phyloP scores from a whole-genome alignment of 2,797 vertebrate species.

The Cyprinella venusta region DNA sequence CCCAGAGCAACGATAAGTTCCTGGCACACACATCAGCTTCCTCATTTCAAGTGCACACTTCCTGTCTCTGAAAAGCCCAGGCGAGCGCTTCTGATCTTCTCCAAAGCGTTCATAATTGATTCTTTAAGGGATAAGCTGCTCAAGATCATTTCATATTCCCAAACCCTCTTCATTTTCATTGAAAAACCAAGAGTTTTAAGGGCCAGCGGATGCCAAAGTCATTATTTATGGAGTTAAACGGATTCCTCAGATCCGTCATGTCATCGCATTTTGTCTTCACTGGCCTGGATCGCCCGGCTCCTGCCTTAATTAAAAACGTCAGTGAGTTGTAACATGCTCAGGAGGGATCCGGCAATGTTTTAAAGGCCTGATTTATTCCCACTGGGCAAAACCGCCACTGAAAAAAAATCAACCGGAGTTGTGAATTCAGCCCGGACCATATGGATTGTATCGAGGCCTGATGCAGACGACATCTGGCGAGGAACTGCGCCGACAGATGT shows the following conservation, averaged over 20 bases:
- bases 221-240: conserved; percentile 18
- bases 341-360: conserved; percentile 41
- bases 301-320: conserved; percentile 29
- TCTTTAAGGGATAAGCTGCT: conserved; percentile 68
- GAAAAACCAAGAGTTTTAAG: conserved; percentile 21
- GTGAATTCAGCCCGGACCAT: neutral
- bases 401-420: conserved; percentile 23
- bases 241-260: conserved; percentile 24
- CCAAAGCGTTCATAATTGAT: conserved; percentile 75
- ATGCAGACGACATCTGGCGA: conserved; percentile 19
- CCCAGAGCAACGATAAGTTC: conserved; percentile 34
- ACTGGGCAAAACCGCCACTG: conserved; percentile 23
- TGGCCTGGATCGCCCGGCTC: neutral
- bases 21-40: conserved; percentile 16
- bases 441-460: neutral
- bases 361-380: conserved; percentile 42
- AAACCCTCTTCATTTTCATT: conserved; percentile 14
- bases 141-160: conserved; percentile 48
- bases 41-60: conserved; percentile 24
- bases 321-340: neutral
- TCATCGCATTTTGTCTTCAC: conserved; percentile 1
- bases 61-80: conserved; percentile 56
- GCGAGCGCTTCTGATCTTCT: conserved; percentile 67
- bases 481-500: neutral
- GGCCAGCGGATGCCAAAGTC: conserved; percentile 10